These are phyloP conservation scores for Eupeodes luniger DNA, from an alignment of 2,888 invertebrate species.

Conservation along the genomic window DNA sequence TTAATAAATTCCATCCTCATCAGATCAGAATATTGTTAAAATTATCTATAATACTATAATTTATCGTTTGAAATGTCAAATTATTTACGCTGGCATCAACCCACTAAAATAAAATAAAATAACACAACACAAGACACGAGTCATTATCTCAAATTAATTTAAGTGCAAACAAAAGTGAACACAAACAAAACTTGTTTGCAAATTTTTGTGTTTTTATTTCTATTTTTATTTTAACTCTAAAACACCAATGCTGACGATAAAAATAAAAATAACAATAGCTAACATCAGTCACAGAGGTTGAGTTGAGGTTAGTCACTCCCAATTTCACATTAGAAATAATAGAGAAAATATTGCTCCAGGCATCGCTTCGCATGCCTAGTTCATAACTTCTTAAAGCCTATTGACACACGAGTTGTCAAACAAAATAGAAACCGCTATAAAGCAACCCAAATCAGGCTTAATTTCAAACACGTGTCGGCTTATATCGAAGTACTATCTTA, in stretches of 20 bases:
- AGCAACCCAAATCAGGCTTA: not conserved
- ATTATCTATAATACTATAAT: not conserved
- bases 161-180: not conserved
- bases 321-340: constrained; percentile 18
- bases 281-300: not conserved
- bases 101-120: not conserved
- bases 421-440: not conserved
- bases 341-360: constrained; percentile 8
- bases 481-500: constrained; percentile 20
- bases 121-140: not conserved
- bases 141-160: not conserved
- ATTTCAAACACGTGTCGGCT: constrained; percentile 26
- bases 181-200: constrained; percentile 23
- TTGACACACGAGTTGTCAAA: not conserved
- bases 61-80: not conserved
- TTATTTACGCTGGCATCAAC: constrained; percentile 8
- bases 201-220: not conserved
- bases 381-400: no score
- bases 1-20: not conserved
- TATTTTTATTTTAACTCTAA: not conserved
- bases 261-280: constrained; percentile 1
- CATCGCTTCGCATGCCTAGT: not conserved
- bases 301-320: not conserved
- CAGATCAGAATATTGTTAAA: not conserved
- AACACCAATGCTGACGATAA: not conserved